phyloP scores from a whole-genome alignment of 2,113 vertebrate genomes.

The Carettochelys insculpta region DNA sequence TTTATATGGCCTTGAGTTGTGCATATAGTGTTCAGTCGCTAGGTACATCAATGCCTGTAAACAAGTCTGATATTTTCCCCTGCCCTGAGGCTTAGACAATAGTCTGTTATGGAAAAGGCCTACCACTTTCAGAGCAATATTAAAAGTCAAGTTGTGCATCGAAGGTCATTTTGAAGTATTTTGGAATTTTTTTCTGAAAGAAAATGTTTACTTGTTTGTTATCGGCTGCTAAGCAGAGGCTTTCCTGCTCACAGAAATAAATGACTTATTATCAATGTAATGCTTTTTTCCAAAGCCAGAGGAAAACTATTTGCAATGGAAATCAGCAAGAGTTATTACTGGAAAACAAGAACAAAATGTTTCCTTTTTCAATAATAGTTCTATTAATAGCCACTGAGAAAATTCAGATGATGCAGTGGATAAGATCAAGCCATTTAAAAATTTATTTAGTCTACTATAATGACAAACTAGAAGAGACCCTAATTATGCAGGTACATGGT shows the following conservation, averaged over 20 bases:
- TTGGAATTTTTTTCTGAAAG: slow-evolving; percentile 3
- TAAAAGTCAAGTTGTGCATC: slow-evolving; percentile 32
- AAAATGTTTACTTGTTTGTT: slow-evolving; percentile 52
- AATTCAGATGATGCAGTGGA: slow-evolving; percentile 33
- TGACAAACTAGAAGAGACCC: slow-evolving; percentile 41
- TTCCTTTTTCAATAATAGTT: slow-evolving; percentile 54
- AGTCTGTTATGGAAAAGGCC: neutral
- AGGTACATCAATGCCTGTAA: neutral
- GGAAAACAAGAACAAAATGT: slow-evolving; percentile 41
- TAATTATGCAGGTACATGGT: slow-evolving; percentile 42
- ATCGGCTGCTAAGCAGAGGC: slow-evolving; percentile 14
- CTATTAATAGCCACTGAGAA: slow-evolving; percentile 58
- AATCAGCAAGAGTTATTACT: slow-evolving; percentile 41
- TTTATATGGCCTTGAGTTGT: slow-evolving; percentile 29
- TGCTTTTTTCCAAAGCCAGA: slow-evolving; percentile 57
- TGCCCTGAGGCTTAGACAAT: neutral
- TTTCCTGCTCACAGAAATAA: slow-evolving; percentile 50
- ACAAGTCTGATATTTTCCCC: neutral
- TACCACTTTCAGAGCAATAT: neutral
- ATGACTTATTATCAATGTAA: slow-evolving; percentile 46
- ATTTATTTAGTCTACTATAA: slow-evolving; percentile 25
- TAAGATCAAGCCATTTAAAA: slow-evolving; percentile 31
- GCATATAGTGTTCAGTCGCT: neutral
- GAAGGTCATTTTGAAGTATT: slow-evolving; percentile 21
- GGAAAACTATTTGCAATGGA: slow-evolving; percentile 59